Conservation (phyloP, 2,113 vertebrate species). For the Tympanuchus pallidicinctus region DNA sequence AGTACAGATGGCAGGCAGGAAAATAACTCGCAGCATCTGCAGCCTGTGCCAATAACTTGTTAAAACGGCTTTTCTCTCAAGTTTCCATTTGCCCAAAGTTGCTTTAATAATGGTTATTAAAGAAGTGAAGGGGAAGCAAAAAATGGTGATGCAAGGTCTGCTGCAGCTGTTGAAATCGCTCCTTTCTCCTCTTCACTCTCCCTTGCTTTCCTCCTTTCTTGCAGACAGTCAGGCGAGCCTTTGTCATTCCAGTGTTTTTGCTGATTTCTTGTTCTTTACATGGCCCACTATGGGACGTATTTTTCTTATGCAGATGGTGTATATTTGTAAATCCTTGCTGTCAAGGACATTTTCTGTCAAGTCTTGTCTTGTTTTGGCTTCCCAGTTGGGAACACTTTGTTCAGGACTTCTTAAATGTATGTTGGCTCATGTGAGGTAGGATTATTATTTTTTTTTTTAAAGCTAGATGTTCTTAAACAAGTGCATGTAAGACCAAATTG, state of each 20-base stretch:
- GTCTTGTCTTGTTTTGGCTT: slow-evolving; percentile 58
- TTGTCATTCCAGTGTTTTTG: background rate
- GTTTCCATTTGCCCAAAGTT: slow-evolving; percentile 63
- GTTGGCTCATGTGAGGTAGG: background rate
- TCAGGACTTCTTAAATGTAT: background rate
- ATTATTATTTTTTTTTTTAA: background rate
- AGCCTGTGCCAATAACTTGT: slow-evolving; percentile 59
- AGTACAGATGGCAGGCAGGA: background rate
- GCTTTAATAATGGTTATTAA: slow-evolving; percentile 60
- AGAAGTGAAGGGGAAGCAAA: slow-evolving; percentile 4
- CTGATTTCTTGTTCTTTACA: background rate
- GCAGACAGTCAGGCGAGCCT: background rate
- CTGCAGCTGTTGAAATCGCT: slow-evolving; percentile 39
- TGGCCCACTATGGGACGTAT: background rate
- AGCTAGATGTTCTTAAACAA: background rate
- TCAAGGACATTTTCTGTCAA: slow-evolving; percentile 11
- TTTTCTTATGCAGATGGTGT: background rate
- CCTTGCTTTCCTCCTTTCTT: background rate
- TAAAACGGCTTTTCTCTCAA: slow-evolving; percentile 68
- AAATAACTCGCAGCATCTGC: slow-evolving; percentile 7
- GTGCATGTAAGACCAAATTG: background rate
- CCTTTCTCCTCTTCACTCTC: background rate
- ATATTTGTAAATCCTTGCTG: background rate
- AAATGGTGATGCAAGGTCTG: slow-evolving; percentile 32
- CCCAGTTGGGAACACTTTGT: background rate